Conservation (phyloP, 2,113 vertebrate genomes). For the Hassar affinis region DNA sequence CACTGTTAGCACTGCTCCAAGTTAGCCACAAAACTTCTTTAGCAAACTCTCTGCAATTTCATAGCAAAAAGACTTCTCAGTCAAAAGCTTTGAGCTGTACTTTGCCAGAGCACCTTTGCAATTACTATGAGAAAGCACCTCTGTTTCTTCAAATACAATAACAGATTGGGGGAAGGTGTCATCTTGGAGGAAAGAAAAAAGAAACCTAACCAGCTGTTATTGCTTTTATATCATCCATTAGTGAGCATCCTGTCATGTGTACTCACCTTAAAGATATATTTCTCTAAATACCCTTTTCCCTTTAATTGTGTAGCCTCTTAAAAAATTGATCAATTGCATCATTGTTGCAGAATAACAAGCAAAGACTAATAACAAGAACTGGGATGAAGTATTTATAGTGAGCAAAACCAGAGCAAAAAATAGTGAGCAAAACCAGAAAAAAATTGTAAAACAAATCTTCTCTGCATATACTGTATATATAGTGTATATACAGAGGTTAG, state of each 20-base stretch:
- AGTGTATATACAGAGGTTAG: too few species aligned
- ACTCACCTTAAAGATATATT: constrained; percentile 17
- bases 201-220: constrained; percentile 34
- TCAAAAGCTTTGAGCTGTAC: constrained; percentile 12
- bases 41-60: neutral
- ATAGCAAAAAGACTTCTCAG: neutral
- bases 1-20: neutral
- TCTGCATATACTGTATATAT: neutral
- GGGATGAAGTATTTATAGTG: neutral
- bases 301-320: neutral
- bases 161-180: constrained; percentile 15
- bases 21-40: neutral
- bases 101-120: constrained; percentile 4
- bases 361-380: neutral
- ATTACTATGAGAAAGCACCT: constrained; percentile 25
- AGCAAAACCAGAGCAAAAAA: neutral
- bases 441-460: neutral
- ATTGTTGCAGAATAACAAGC: neutral
- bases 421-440: too few species aligned
- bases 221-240: constrained; percentile 41
- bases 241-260: constrained; percentile 24
- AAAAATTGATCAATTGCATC: neutral
- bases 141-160: constrained; percentile 38
- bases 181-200: constrained; percentile 4
- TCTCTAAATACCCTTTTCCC: neutral